These are phyloP conservation scores for Perca flavescens DNA, from an alignment of 2,113 vertebrate genomes.

Conservation along the genomic window DNA sequence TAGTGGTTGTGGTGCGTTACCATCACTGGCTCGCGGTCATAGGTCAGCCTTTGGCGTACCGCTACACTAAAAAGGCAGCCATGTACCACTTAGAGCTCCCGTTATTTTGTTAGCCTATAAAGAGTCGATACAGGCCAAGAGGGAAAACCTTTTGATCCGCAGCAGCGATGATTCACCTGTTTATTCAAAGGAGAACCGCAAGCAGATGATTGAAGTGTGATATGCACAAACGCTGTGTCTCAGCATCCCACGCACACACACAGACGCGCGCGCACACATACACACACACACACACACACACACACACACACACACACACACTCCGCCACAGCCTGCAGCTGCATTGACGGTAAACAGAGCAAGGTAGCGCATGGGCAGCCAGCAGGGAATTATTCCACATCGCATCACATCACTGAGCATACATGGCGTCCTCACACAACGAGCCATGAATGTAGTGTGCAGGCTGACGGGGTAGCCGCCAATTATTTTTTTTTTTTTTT, in stretches of 20 bases:
- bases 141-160: background rate
- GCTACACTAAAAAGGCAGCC: background rate
- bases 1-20: background rate
- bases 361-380: conserved; percentile 82
- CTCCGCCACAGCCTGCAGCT: conserved; percentile 67
- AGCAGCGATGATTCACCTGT: conserved; percentile 23
- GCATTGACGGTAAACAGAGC: conserved; percentile 77
- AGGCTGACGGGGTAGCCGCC: conserved; percentile 29
- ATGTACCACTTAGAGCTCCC: background rate
- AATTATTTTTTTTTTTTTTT: background rate
- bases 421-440: conserved; percentile 73
- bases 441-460: conserved; percentile 56
- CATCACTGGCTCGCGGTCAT: background rate
- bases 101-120: background rate
- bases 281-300: conserved; percentile 13
- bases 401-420: conserved; percentile 71
- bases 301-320: conserved; percentile 16
- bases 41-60: background rate
- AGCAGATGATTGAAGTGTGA: conserved; percentile 30
- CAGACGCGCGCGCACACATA: background rate
- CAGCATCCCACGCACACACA: conserved; percentile 22
- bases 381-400: conserved; percentile 80
- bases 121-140: background rate
- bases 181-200: conserved; percentile 25
- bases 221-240: conserved; percentile 17